Base-by-base conservation (phyloP, 2,888 invertebrate species). In the Meteorus cinctellus region DNA sequence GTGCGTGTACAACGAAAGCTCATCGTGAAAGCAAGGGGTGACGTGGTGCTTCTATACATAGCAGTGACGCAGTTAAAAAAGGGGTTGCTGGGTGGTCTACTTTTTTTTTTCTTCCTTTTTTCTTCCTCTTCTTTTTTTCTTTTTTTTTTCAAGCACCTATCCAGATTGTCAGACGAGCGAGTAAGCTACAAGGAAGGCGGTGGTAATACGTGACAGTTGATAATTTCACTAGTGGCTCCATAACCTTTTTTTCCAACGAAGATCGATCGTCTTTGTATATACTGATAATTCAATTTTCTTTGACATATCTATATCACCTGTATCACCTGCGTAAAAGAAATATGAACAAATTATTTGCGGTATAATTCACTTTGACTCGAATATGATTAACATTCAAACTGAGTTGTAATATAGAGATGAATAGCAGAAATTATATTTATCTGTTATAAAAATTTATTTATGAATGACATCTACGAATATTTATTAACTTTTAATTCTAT, bases 61-160 rank as follows among this genome's bases (percentile, higher is more conserved):
- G 65, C 55, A 65, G 51, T 66, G 71, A 71, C 66, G 70, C 36
- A 60, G 75, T 70, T 77, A 71, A 81, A 81, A 86, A 87, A 84
- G 85, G 85, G 87, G 86, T 87, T 84, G 87, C 86, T 85, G 86
- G 86, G 85, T 88, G 88, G 86, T 87, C 87, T 86, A 87, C 85
- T 82, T 79, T 83, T 82, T 75, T 82, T 81, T 80, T 71, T 8
- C 34, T 34, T 63, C 63, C 63, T 36, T 62, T 60, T 68, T 34
- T 24, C 24, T 34, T 73, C 34, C 41, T 2, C 41, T 2, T 63
- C 60, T 62, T 36, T 62, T 60, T 68, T 73, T 59, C 34, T n/a
- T 73, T 59, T 48, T n/a, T 62, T 62, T 19, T 34, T 70, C 66
- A 65, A 73, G 62, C 62, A 77, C 74, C 81, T 79, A 72, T 75